Evolutionary conservation across 2,113 vertebrate species (phyloP).

Genomic region (Grus americana): DNA sequence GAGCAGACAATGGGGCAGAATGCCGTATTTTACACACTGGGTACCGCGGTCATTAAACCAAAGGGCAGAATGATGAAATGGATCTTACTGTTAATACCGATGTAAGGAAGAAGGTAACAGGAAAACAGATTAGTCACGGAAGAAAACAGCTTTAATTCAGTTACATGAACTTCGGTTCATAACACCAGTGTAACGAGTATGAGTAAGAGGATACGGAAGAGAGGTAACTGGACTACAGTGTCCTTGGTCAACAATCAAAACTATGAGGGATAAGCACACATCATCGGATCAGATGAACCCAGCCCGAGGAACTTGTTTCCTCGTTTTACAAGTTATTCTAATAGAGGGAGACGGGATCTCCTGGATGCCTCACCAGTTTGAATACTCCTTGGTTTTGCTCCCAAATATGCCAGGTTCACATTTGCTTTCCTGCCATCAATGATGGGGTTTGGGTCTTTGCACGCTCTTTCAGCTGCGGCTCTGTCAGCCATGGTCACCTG

Average conservation of each 20-base stretch:
- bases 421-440: slow-evolving; percentile 98
- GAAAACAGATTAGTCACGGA: background rate
- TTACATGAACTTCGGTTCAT: background rate
- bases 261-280: background rate
- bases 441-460: slow-evolving; percentile 97
- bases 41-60: background rate
- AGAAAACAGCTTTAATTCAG: background rate
- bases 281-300: background rate
- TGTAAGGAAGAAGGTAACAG: rapidly evolving
- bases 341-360: background rate
- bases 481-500: slow-evolving; percentile 97
- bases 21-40: background rate
- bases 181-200: background rate
- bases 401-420: slow-evolving; percentile 95
- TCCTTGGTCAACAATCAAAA: background rate
- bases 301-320: background rate
- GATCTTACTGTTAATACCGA: background rate
- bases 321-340: slow-evolving; percentile 27
- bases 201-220: background rate
- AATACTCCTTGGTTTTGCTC: slow-evolving; percentile 93
- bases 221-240: background rate
- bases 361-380: slow-evolving; percentile 85
- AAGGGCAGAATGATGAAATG: background rate
- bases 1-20: background rate
- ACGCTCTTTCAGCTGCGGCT: slow-evolving; percentile 90